phyloP scores from a whole-genome alignment of 37 sponge, comb jelly and placozoan species.

The Geodia barretti region DNA sequence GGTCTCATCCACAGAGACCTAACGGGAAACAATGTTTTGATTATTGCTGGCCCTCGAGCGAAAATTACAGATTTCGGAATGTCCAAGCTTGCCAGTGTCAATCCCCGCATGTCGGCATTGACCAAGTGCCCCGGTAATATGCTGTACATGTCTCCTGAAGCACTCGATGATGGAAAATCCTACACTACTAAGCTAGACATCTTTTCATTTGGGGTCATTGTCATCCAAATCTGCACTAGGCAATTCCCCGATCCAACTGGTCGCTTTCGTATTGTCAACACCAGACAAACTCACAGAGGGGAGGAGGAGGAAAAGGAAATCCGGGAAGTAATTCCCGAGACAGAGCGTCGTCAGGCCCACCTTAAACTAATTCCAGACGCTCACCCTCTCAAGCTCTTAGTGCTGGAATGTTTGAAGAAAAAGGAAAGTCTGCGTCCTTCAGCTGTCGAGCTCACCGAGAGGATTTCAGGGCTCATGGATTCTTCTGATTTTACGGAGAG shows the following conservation, averaged over 20 bases:
- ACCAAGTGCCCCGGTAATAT: slow-evolving; percentile 29
- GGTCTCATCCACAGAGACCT: slow-evolving; percentile 36
- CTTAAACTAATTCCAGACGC: neutral
- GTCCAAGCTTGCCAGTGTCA: slow-evolving; percentile 13
- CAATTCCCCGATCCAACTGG: slow-evolving; percentile 25
- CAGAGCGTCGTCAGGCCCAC: slow-evolving; percentile 22
- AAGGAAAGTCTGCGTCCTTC: slow-evolving; percentile 4
- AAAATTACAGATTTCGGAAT: slow-evolving; percentile 57
- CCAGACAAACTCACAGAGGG: too few relatives aligned
- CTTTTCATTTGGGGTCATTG: slow-evolving; percentile 41
- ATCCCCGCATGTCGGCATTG: neutral
- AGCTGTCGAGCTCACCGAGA: too few relatives aligned
- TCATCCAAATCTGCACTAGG: slow-evolving; percentile 34
- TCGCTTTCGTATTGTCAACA: neutral
- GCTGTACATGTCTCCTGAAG: slow-evolving; percentile 64
- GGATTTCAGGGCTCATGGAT: too few relatives aligned
- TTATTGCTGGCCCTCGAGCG: slow-evolving; percentile 5
- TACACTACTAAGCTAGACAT: slow-evolving; percentile 38
- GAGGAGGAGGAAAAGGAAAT: too few relatives aligned
- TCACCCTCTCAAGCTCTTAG: slow-evolving; percentile 21
- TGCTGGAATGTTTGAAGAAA: slow-evolving; percentile 20
- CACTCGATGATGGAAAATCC: neutral
- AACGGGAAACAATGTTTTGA: slow-evolving; percentile 43
- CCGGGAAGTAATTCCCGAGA: slow-evolving; percentile 12
- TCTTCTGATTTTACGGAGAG: too few relatives aligned